phyloP scores from a whole-genome alignment of 2,113 vertebrate species.

The Ptychochromis oligacanthus region DNA sequence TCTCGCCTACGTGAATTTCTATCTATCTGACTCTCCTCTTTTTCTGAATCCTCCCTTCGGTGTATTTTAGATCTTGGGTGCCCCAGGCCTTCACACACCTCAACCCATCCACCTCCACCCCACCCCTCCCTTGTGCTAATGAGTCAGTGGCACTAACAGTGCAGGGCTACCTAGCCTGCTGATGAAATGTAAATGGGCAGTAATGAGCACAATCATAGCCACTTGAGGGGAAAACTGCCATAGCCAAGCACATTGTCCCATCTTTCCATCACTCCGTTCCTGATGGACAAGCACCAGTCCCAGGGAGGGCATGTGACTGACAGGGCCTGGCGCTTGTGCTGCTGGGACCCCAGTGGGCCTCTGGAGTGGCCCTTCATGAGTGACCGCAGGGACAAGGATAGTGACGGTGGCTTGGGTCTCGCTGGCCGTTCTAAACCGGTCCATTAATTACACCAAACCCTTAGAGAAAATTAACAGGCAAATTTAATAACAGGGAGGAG shows the following conservation, averaged over 20 bases:
- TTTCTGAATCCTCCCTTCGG: constrained; percentile 54
- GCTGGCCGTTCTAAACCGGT: constrained; percentile 64
- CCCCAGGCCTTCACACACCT: constrained; percentile 61
- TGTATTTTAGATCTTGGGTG: constrained; percentile 63
- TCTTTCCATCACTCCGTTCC: constrained; percentile 48
- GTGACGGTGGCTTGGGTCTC: constrained; percentile 52
- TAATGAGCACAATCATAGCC: constrained; percentile 91
- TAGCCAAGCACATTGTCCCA: constrained; percentile 65
- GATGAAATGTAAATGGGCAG: constrained; percentile 96
- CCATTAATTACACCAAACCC: constrained; percentile 78
- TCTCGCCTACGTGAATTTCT: constrained; percentile 15
- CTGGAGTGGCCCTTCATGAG: constrained; percentile 35
- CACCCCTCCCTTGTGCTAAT: constrained; percentile 53
- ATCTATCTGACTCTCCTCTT: constrained; percentile 32
- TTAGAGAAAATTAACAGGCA: constrained; percentile 73
- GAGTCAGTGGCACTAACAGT: constrained; percentile 69
- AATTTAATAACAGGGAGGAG: constrained; percentile 74
- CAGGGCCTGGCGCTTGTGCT: constrained; percentile 65
- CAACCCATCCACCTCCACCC: constrained; percentile 21
- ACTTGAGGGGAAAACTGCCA: constrained; percentile 82
- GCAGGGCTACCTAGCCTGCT: constrained; percentile 83
- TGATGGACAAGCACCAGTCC: constrained; percentile 79
- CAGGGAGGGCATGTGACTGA: constrained; percentile 65
- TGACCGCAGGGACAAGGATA: constrained; percentile 54
- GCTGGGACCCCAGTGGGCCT: constrained; percentile 55